Conservation (phyloP, 2,888 invertebrate species). For the Rugalucina vietnamica region DNA sequence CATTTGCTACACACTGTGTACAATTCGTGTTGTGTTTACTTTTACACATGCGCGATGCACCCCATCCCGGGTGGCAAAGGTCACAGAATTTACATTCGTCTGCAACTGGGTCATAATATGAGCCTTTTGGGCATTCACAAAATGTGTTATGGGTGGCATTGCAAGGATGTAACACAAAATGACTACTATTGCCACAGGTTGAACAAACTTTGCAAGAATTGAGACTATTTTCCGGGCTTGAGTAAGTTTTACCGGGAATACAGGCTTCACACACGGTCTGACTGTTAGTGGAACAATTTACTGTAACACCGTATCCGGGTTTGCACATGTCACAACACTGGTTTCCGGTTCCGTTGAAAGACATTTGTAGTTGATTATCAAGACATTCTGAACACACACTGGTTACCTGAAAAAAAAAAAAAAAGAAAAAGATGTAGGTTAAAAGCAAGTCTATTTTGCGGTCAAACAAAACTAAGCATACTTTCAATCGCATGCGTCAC, state of each 20-base stretch:
- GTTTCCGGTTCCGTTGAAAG: constrained; percentile 39
- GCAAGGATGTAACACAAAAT: constrained; percentile 68
- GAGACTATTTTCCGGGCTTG: constrained; percentile 59
- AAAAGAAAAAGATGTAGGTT: too few relatives aligned
- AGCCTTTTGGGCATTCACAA: constrained; percentile 78
- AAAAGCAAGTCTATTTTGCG: too few relatives aligned
- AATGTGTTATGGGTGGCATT: constrained; percentile 79
- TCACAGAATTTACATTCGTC: constrained; percentile 75
- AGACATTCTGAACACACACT: constrained; percentile 28
- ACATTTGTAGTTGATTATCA: constrained; percentile 44
- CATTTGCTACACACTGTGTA: constrained; percentile 73
- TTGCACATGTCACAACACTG: constrained; percentile 75
- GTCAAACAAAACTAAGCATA: too few relatives aligned
- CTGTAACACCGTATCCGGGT: constrained; percentile 72
- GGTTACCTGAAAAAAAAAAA: constrained; percentile 12
- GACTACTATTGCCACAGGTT: constrained; percentile 72
- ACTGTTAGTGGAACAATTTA: constrained; percentile 68
- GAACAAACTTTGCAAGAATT: constrained; percentile 71
- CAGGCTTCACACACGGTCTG: constrained; percentile 75
- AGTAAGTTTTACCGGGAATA: constrained; percentile 72
- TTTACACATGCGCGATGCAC: constrained; percentile 73
- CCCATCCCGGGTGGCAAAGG: constrained; percentile 76
- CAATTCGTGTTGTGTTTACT: constrained; percentile 75
- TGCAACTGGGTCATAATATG: constrained; percentile 67
- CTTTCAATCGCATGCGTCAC: too few relatives aligned